Percentiles rank a stretch among this genome's conserved stretches.
Conservation (phyloP, 2,888 invertebrate genomes). For the Allygus modestus region DNA sequence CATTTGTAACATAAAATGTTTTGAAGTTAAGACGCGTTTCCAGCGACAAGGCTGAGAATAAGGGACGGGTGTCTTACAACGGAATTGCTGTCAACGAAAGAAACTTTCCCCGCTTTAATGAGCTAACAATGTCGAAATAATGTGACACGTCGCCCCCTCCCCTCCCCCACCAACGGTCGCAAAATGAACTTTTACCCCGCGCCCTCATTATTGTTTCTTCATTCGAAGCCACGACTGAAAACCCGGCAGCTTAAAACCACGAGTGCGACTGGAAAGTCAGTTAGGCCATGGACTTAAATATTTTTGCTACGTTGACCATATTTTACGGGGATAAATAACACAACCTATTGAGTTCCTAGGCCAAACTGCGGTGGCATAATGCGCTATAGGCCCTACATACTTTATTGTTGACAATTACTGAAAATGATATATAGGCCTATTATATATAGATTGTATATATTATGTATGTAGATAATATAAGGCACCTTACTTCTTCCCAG, state of each 20-base stretch:
- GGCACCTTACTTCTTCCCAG: no score
- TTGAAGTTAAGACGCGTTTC: constrained; percentile 18
- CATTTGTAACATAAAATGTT: constrained; percentile 40
- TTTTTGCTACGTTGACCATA: no score
- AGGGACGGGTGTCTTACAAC: constrained; percentile 18
- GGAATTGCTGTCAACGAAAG: constrained; percentile 25
- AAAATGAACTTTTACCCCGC: constrained; percentile 20
- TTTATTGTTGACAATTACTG: no score
- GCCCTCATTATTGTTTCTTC: not conserved
- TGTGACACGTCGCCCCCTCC: constrained; percentile 30
- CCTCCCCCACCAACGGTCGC: not conserved
- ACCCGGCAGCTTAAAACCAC: not conserved
- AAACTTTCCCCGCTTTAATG: constrained; percentile 32
- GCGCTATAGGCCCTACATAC: no score
- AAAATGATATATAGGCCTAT: no score
- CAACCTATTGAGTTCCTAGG: no score
- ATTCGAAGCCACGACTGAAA: not conserved
- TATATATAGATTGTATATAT: no score
- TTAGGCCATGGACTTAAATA: no score
- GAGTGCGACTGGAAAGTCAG: no score
- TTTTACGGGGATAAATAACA: no score
- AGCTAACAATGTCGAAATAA: constrained; percentile 45
- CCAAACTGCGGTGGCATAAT: no score
- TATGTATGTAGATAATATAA: no score
- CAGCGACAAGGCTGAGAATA: constrained; percentile 6